A percentile compares a stretch with the other conserved stretches of the same genome.
These are phyloP conservation scores for Drosophila pegasa DNA, from an alignment of 2,888 invertebrate species.

Conservation along the genomic window DNA sequence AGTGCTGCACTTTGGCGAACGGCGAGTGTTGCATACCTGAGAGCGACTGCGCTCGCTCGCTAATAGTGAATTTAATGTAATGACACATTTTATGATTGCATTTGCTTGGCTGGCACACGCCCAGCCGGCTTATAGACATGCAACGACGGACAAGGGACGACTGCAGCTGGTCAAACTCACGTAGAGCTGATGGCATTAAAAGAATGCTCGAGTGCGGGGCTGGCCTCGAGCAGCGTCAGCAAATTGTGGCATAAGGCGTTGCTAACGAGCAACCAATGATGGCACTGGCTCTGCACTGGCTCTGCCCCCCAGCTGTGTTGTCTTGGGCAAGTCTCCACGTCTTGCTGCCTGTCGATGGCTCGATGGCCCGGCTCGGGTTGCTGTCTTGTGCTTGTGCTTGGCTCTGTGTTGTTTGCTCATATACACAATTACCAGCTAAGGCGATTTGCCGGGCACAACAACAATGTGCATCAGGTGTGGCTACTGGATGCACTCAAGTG, in stretches of 20 bases:
- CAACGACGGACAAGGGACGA: too few species aligned
- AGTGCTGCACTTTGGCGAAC: constrained; percentile 17
- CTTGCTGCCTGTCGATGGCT: constrained; percentile 35
- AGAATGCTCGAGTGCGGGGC: constrained; percentile 39
- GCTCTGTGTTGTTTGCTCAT: constrained; percentile 63
- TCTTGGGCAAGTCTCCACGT: too few species aligned
- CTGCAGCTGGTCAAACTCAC: constrained; percentile 74
- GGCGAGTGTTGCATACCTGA: constrained; percentile 58
- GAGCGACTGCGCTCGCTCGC: too few species aligned
- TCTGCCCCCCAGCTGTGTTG: constrained; percentile 16
- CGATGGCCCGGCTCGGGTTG: constrained; percentile 3
- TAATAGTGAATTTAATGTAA: constrained; percentile 65
- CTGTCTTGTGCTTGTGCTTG: constrained; percentile 25
- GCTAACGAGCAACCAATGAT: constrained; percentile 48
- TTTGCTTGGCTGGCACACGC: constrained; percentile 43
- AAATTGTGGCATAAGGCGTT: constrained; percentile 64
- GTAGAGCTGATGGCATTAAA: constrained; percentile 52
- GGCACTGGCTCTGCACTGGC: neutral
- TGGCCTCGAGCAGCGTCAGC: constrained; percentile 59
- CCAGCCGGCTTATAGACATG: neutral
- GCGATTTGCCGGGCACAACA: constrained; percentile 70
- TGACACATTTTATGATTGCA: constrained; percentile 79
- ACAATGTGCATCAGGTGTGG: constrained; percentile 60
- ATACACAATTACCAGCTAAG: constrained; percentile 78
- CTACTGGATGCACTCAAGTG: constrained; percentile 65